Conservation (phyloP, 1,140 invertebrate genomes). For the Trichonephila clavata region DNA sequence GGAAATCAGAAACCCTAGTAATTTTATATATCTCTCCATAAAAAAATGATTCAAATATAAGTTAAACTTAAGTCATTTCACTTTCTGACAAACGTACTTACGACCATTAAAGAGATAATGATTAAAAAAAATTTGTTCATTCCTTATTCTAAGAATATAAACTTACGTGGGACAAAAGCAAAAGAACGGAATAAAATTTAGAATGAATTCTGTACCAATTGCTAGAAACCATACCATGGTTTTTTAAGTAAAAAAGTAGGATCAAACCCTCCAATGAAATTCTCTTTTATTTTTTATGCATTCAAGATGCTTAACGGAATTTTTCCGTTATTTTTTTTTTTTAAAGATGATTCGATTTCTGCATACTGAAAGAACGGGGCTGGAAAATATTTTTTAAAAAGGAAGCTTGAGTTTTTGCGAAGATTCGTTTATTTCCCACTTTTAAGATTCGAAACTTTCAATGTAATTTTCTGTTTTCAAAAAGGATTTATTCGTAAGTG, state of each 20-base stretch:
- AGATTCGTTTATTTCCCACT: neutral
- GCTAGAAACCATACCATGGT: neutral
- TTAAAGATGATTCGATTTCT: neutral
- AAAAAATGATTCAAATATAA: too few species aligned
- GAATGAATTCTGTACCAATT: constrained; percentile 6
- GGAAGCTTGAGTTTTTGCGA: neutral
- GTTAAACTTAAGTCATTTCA: too few species aligned
- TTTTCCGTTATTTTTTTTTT: neutral
- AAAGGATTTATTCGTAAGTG: too few species aligned
- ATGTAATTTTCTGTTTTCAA: neutral
- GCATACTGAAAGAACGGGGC: neutral
- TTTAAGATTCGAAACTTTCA: neutral
- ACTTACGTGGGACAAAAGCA: too few species aligned
- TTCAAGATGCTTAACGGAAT: neutral
- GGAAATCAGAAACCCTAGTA: too few species aligned
- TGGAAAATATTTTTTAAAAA: neutral
- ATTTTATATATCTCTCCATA: too few species aligned
- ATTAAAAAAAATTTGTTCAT: too few species aligned
- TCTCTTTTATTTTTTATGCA: neutral
- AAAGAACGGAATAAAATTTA: neutral
- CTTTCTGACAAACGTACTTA: too few species aligned
- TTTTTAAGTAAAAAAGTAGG: neutral
- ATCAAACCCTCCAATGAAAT: neutral
- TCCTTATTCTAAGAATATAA: neutral
- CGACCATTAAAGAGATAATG: too few species aligned